phyloP scores from a whole-genome alignment of 2,797 vertebrate genomes.

The Leptatherina wallacei region DNA sequence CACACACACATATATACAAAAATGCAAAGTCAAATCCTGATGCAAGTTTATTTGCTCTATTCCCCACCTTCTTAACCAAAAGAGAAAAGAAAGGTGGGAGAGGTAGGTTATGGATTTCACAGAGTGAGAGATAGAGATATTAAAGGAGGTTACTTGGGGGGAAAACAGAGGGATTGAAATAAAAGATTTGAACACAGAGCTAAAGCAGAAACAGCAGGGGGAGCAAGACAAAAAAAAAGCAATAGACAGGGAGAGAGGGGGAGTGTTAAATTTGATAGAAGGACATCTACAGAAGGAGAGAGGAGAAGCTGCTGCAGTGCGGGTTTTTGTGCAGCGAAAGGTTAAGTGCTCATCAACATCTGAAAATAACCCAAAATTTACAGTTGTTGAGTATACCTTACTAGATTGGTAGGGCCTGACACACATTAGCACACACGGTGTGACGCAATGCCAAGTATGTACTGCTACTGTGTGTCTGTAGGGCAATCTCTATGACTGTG shows the following conservation, averaged over 20 bases:
- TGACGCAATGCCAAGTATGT: conserved; percentile 35
- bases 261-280: conserved; percentile 48
- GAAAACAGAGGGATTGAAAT: background rate
- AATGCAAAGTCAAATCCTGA: conserved; percentile 38
- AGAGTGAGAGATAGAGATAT: background rate
- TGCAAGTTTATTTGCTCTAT: conserved; percentile 38
- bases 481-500: conserved; percentile 33
- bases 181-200: conserved; percentile 8
- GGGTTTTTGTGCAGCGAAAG: conserved; percentile 66
- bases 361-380: conserved; percentile 54
- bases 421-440: conserved; percentile 16
- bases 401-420: conserved; percentile 11
- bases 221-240: conserved; percentile 61
- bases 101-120: background rate
- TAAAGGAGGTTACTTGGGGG: conserved; percentile 9
- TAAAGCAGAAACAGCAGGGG: conserved; percentile 68
- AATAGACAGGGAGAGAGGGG: conserved; percentile 15
- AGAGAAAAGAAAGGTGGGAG: background rate
- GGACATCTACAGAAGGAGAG: conserved; percentile 38
- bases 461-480: conserved; percentile 48
- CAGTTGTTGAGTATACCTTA: conserved; percentile 25
- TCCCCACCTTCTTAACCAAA: conserved; percentile 31
- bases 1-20: conserved; percentile 19
- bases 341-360: conserved; percentile 55
- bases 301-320: conserved; percentile 76